Base-by-base conservation (phyloP, 2,113 vertebrate genomes). In the Poecilia latipinna region DNA sequence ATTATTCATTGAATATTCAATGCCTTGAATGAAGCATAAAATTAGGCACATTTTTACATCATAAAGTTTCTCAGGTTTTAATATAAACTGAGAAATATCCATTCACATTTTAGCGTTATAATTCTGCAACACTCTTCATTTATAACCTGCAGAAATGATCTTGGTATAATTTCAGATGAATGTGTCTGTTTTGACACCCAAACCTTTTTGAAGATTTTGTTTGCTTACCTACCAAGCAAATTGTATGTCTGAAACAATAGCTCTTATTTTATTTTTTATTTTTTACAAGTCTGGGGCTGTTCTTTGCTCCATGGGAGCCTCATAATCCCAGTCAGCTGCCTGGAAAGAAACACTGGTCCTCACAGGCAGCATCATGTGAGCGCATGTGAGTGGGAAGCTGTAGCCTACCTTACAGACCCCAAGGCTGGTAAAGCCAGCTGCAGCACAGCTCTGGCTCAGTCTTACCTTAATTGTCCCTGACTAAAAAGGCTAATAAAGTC, bases 281-380 rank as follows among this genome's bases (percentile, higher is more conserved):
- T 57, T 61, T 61, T 39, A 29, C 29, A 74, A 77, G 22, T 83
- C 7, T 54, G 26, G 42, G 68, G 65, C 68, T 75, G 78, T 62
- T 79, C 77, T 82, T 74, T 86, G 73, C 82, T 86, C 81, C 82
- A 64, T 68, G 68, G 80, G 77, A 83, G 82, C 86, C 85, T 86
- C 79, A 69, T 92, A 94, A 95, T 95, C 93, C 90, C 76, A 60
- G 82, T 95, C 94, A 95, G 93, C 94, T 95, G 94, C 92, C 88
- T 89, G 75, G 61, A 87, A 69, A 79, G 86, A 79, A 87, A 83
- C 88, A 88, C 78, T 79, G 82, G 82, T 84, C 57, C 82, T 90
- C 81, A 74, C 76, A 81, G 76, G 80, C 88, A 73, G 82, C 88
- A 88, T 95, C 94, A 95, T 95, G 94, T 92, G 88, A 91, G 89